Conservation (phyloP, 2,113 vertebrate species). For the Azemiops feae region DNA sequence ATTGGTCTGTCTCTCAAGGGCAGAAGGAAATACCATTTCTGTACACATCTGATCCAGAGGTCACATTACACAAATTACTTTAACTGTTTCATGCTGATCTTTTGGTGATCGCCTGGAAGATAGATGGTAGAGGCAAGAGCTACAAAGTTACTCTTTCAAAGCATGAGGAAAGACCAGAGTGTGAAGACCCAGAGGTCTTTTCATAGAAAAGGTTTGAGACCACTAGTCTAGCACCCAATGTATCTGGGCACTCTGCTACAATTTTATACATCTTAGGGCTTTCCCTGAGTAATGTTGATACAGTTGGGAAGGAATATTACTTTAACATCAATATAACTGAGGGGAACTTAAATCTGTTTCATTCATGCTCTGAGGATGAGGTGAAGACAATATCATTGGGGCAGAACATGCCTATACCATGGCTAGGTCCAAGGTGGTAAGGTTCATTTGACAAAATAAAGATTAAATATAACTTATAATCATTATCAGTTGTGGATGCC, state of each 20-base stretch:
- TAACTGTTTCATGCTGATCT: background rate
- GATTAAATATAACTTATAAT: background rate
- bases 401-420: background rate
- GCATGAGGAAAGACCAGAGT: background rate
- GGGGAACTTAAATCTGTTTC: background rate
- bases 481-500: background rate
- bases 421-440: background rate
- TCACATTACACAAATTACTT: background rate
- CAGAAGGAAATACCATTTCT: background rate
- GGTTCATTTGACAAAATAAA: background rate
- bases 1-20: background rate
- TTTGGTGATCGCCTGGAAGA: background rate
- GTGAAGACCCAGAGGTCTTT: background rate
- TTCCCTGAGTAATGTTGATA: background rate
- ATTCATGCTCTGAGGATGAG: background rate
- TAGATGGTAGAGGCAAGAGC: background rate
- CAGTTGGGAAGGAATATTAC: background rate
- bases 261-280: background rate
- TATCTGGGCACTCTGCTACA: background rate
- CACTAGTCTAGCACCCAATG: background rate
- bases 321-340: background rate
- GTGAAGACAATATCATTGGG: background rate
- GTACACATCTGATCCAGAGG: background rate
- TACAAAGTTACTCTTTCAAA: background rate
- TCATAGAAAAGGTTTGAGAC: background rate